Conservation (phyloP, 2,797 vertebrate genomes). For the Babyrousa celebensis region DNA sequence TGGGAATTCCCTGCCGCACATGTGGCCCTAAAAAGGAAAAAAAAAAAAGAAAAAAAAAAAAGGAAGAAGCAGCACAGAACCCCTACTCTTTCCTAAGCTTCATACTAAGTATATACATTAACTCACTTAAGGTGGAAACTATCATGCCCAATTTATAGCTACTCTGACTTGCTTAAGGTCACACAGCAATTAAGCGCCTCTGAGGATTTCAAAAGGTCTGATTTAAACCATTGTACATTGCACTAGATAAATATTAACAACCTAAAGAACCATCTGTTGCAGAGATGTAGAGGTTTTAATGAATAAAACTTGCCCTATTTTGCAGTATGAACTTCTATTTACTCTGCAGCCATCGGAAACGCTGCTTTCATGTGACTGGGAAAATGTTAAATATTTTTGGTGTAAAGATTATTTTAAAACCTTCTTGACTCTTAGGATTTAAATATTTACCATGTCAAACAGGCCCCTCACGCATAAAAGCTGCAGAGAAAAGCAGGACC, state of each 20-base stretch:
- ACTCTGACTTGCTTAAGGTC: background rate
- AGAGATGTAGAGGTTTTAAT: background rate
- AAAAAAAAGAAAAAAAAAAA: too few relatives aligned
- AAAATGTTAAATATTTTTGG: background rate
- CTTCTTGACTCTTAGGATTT: conserved; percentile 19
- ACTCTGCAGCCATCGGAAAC: background rate
- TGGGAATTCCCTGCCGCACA: too few relatives aligned
- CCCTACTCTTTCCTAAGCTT: background rate
- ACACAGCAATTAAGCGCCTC: background rate
- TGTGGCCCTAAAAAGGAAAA: too few relatives aligned
- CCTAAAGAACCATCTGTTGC: background rate
- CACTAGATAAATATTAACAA: background rate
- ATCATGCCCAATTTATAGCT: background rate
- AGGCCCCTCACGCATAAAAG: conserved; percentile 47
- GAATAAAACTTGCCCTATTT: background rate
- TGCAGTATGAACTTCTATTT: background rate
- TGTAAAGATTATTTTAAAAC: conserved; percentile 47
- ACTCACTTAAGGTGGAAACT: background rate
- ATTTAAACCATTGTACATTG: background rate
- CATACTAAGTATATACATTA: background rate
- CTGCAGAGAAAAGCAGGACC: background rate
- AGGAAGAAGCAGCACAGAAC: too few relatives aligned
- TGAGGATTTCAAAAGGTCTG: background rate
- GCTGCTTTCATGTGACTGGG: background rate
- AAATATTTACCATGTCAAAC: background rate